Conservation (phyloP, 2,888 invertebrate genomes). For the Halictus quadricinctus region DNA sequence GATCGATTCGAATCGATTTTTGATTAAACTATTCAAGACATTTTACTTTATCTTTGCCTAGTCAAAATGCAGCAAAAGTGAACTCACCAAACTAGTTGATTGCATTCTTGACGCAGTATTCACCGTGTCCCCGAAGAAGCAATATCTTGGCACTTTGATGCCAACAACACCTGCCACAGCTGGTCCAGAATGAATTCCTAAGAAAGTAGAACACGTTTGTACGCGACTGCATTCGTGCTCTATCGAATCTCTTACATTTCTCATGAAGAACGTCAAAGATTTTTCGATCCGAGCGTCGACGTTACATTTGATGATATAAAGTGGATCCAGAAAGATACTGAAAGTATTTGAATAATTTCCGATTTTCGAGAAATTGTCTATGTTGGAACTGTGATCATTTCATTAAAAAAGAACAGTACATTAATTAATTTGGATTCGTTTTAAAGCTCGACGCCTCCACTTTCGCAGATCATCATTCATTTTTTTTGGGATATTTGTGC, state of each 20-base stretch:
- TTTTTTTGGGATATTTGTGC: background rate
- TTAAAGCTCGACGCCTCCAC: background rate
- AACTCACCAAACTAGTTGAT: conserved; percentile 85
- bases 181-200: conserved; percentile 93
- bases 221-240: background rate
- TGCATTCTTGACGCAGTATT: conserved; percentile 97
- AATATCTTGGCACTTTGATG: conserved; percentile 92
- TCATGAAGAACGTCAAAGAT: background rate
- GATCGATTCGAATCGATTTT: background rate
- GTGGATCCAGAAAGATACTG: background rate
- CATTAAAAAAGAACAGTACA: background rate
- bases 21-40: background rate
- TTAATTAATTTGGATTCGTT: background rate
- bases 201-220: conserved; percentile 17
- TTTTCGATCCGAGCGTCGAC: background rate
- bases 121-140: conserved; percentile 95
- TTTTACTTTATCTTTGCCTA: background rate
- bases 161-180: conserved; percentile 95
- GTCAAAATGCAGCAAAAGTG: conserved; percentile 8
- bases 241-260: background rate
- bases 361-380: background rate
- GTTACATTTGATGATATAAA: background rate
- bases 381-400: background rate
- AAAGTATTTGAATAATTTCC: background rate
- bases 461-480: background rate